A percentile compares a stretch with the other conserved stretches of the same genome.
Evolutionary conservation across 23 tunicate species (phyloP).

Genomic region (Botrylloides violaceus): DNA sequence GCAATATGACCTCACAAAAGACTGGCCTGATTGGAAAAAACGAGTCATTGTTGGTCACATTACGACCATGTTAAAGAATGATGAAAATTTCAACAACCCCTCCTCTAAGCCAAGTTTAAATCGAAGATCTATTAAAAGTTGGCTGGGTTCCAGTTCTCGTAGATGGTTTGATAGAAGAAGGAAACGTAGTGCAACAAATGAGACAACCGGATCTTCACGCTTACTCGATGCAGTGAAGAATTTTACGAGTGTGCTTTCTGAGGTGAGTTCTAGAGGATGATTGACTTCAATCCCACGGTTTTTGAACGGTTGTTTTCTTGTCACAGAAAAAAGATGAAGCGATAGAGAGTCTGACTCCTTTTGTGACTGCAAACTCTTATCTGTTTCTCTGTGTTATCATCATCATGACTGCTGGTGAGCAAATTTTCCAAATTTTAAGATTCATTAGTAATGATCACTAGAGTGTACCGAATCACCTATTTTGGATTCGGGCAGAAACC

Average conservation of each 20-base stretch:
- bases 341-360: constrained; percentile 3
- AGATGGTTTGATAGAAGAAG: background rate
- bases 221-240: constrained; percentile 7
- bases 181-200: background rate
- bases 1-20: constrained; percentile 23
- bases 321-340: background rate
- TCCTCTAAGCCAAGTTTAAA: background rate
- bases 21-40: constrained; percentile 44
- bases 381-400: constrained; percentile 22
- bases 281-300: too few species aligned
- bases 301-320: constrained; percentile 5
- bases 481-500: too few species aligned
- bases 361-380: constrained; percentile 19
- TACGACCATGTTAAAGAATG: background rate
- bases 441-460: too few species aligned
- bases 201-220: background rate
- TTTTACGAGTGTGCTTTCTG: background rate
- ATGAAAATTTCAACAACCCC: background rate
- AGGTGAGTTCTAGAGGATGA: background rate
- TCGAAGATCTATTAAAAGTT: background rate
- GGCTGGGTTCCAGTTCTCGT: background rate
- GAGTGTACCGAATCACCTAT: too few species aligned
- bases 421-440: too few species aligned
- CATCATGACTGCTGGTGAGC: constrained; percentile 34
- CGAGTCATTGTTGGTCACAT: constrained; percentile 7